These are phyloP conservation scores for Catocala fraxini DNA, from an alignment of 2,888 invertebrate genomes.

Conservation along the genomic window DNA sequence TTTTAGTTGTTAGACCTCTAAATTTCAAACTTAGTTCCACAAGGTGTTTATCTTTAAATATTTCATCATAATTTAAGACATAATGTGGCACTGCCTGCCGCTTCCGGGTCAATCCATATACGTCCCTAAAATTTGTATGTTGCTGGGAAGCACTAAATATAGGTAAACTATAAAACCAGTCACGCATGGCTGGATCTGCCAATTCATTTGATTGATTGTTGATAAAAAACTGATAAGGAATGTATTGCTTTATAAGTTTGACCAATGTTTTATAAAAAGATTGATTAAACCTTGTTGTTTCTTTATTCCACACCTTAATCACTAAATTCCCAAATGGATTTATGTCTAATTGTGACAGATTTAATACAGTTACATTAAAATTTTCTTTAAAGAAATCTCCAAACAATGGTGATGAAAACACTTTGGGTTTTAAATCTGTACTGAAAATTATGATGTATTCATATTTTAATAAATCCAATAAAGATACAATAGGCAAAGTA, in stretches of 20 bases:
- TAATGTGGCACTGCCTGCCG: conserved; percentile 55
- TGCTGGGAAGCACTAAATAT: not conserved
- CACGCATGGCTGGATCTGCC: conserved; percentile 46
- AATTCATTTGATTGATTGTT: conserved; percentile 27
- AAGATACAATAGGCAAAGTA: conserved; percentile 47
- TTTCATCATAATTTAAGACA: conserved; percentile 66
- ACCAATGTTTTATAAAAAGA: conserved; percentile 65
- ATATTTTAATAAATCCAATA: conserved; percentile 50
- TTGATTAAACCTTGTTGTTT: conserved; percentile 62
- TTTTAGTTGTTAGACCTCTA: conserved; percentile 46
- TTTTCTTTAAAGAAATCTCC: conserved; percentile 59
- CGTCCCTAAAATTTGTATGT: not conserved
- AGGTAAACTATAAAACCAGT: conserved; percentile 60
- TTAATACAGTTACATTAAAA: conserved; percentile 53
- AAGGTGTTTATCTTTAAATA: conserved; percentile 57
- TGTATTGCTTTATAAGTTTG: conserved; percentile 57
- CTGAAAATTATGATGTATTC: conserved; percentile 61
- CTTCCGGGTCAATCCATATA: conserved; percentile 35
- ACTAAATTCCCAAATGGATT: conserved; percentile 56
- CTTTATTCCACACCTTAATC: conserved; percentile 70
- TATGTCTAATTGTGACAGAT: conserved; percentile 37
- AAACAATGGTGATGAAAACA: conserved; percentile 61
- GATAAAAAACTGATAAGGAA: conserved; percentile 53
- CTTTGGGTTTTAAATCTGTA: conserved; percentile 39
- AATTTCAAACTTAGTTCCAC: conserved; percentile 63